Evolutionary conservation across 2,888 invertebrate genomes (phyloP).

Genomic region (Epicampocera succincta): DNA sequence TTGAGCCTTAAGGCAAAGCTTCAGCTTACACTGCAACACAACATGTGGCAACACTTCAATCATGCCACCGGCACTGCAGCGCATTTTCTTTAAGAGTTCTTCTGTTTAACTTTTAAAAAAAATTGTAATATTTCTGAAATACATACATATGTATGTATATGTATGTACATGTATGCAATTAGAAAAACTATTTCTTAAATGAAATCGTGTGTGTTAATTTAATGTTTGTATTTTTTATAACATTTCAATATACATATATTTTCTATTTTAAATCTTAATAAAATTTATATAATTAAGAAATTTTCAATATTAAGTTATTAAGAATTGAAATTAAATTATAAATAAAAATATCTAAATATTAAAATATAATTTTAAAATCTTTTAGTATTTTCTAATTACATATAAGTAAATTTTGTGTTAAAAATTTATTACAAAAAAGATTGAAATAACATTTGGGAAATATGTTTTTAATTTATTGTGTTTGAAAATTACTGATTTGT

Average conservation of each 20-base stretch:
- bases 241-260: conserved; percentile 16
- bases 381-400: conserved; percentile 52
- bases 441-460: conserved; percentile 22
- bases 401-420: conserved; percentile 37
- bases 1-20: not conserved
- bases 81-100: not conserved
- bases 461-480: conserved; percentile 13
- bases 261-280: conserved; percentile 11
- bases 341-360: conserved; percentile 32
- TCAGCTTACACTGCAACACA: not conserved
- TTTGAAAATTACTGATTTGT: conserved; percentile 13
- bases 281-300: conserved; percentile 8
- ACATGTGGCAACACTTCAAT: not conserved
- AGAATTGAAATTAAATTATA: conserved; percentile 24
- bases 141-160: no score
- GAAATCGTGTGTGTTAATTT: not conserved
- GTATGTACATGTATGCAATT: no score
- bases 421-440: conserved; percentile 22
- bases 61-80: not conserved
- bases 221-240: not conserved
- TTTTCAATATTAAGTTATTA: conserved; percentile 26
- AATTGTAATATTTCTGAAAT: not conserved
- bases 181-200: not conserved
- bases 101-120: no score
- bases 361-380: conserved; percentile 46